Percentiles rank a stretch among this genome's conserved stretches.
phyloP scores from a whole-genome alignment of 2,888 invertebrate genomes.

The Morpho helenor region DNA sequence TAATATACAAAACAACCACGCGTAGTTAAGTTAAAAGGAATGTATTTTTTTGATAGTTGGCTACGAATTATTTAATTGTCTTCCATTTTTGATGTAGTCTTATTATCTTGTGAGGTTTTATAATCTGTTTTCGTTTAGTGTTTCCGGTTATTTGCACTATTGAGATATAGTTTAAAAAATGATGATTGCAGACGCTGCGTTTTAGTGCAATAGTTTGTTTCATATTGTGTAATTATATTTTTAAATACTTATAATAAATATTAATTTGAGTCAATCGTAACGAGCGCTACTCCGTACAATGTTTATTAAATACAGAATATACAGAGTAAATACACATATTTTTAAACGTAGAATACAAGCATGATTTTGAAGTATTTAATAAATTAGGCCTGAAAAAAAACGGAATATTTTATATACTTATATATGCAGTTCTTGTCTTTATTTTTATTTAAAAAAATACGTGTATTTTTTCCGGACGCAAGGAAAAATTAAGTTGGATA shows the following conservation, averaged over 20 bases:
- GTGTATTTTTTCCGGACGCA: too few relatives aligned
- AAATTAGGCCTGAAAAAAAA: too few relatives aligned
- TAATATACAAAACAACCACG: conserved; percentile 25
- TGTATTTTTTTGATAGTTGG: conserved; percentile 59
- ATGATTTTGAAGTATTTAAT: background rate
- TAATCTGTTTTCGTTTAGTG: conserved; percentile 32
- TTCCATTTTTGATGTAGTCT: conserved; percentile 63
- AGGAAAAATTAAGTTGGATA: too few relatives aligned
- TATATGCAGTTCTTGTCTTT: too few relatives aligned
- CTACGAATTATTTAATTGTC: conserved; percentile 77
- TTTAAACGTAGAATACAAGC: background rate
- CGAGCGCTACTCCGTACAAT: conserved; percentile 3
- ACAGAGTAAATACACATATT: background rate
- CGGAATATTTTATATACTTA: too few relatives aligned
- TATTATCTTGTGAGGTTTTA: conserved; percentile 30
- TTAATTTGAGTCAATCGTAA: conserved; percentile 5
- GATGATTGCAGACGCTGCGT: conserved; percentile 53
- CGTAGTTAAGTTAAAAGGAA: conserved; percentile 22
- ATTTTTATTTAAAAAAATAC: too few relatives aligned
- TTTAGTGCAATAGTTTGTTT: conserved; percentile 68
- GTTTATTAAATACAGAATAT: background rate
- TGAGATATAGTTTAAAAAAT: conserved; percentile 37
- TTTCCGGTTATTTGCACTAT: conserved; percentile 24
- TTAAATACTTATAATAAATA: conserved; percentile 28
- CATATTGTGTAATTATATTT: conserved; percentile 57